Percentiles rank a stretch among this genome's conserved stretches.
Evolutionary conservation across 2,113 vertebrate species (phyloP).

Genomic region (Asarcornis scutulata): DNA sequence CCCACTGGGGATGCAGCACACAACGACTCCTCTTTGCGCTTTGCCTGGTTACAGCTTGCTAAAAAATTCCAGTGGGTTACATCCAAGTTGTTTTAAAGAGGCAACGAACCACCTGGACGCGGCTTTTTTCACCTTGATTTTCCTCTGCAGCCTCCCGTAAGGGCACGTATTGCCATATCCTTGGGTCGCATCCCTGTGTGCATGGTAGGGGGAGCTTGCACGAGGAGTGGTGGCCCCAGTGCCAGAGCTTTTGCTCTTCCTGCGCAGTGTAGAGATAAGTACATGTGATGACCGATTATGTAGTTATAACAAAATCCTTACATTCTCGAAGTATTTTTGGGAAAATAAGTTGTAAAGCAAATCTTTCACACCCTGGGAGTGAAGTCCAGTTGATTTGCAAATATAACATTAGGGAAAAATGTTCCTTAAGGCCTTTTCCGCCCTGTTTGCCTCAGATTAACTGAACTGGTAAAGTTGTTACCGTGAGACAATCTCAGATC

Average conservation of each 20-base stretch:
- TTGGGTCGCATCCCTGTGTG: neutral
- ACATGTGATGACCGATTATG: neutral
- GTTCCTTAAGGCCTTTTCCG: conserved; percentile 13
- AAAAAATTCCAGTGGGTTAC: neutral
- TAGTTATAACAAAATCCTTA: neutral
- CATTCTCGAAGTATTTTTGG: neutral
- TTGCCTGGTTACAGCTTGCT: neutral
- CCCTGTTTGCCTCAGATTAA: neutral
- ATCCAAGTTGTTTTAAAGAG: neutral
- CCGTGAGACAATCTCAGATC: neutral
- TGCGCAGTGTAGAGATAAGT: neutral
- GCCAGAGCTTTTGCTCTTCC: neutral
- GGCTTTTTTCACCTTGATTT: neutral
- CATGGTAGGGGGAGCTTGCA: no score
- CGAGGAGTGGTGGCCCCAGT: neutral
- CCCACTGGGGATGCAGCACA: fast-evolving
- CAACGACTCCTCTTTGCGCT: neutral
- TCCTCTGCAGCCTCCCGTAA: neutral
- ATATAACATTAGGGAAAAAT: neutral
- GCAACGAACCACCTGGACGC: neutral
- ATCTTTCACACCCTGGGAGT: neutral
- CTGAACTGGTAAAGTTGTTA: neutral
- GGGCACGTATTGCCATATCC: neutral
- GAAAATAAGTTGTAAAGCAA: neutral
- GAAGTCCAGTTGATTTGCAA: neutral